Conservation (phyloP, 1,140 invertebrate species). For the Ladona fulva region DNA sequence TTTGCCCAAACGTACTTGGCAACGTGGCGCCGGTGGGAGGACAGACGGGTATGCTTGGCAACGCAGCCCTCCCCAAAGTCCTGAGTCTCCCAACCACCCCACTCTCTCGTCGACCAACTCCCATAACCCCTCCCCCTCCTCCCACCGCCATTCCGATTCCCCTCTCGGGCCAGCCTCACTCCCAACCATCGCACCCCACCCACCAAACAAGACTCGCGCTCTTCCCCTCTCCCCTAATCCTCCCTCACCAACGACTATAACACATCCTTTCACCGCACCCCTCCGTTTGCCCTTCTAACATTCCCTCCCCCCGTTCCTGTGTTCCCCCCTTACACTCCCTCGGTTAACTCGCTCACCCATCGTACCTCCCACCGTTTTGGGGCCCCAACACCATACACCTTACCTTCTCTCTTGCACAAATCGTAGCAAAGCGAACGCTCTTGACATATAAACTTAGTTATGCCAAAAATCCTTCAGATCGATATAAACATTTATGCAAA, state of each 20-base stretch:
- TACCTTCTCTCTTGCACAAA: no score
- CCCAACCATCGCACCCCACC: not conserved
- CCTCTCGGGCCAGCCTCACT: not conserved
- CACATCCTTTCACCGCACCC: not conserved
- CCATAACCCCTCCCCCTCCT: not conserved
- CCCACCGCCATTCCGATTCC: not conserved
- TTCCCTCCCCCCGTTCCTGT: not conserved
- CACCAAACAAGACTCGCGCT: not conserved
- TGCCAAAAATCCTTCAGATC: no score
- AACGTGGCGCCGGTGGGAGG: not conserved
- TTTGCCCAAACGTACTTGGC: not conserved
- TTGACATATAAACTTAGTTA: no score
- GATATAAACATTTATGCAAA: no score
- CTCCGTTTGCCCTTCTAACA: not conserved
- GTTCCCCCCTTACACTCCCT: not conserved
- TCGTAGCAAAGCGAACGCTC: no score
- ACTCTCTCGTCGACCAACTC: not conserved
- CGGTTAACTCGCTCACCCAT: not conserved
- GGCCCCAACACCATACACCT: no score
- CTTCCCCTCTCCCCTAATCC: not conserved
- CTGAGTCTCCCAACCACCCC: not conserved
- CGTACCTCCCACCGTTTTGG: no score
- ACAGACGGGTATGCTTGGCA: not conserved
- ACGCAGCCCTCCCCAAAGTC: constrained; percentile 5
- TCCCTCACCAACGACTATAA: not conserved